Percentiles rank a stretch among this genome's conserved stretches.
Conservation (phyloP, 2,113 vertebrate species). For the Pygoscelis adeliae region DNA sequence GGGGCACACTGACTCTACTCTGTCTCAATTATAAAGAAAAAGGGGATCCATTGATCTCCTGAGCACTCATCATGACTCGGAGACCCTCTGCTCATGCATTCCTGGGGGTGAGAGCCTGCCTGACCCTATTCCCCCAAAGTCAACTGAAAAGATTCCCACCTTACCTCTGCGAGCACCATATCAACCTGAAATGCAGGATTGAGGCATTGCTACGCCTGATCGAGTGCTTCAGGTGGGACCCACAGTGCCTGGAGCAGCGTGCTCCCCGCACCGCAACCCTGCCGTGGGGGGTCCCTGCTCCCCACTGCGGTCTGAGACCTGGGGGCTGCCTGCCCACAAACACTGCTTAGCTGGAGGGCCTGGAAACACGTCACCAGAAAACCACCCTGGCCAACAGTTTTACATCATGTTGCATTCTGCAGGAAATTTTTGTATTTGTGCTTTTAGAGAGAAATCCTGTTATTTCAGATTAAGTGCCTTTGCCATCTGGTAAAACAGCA, state of each 20-base stretch:
- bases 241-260: neutral
- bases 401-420: neutral
- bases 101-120: neutral
- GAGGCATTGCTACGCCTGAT: neutral
- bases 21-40: neutral
- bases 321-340: neutral
- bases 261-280: fast-evolving
- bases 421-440: neutral
- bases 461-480: neutral
- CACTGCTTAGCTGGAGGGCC: neutral
- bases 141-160: neutral
- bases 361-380: neutral
- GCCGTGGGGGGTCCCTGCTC: fast-evolving
- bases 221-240: neutral
- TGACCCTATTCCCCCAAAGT: neutral
- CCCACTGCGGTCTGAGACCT: fast-evolving
- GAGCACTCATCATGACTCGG: neutral
- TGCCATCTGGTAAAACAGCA: neutral
- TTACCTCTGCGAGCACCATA: neutral
- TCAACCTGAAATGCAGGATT: neutral
- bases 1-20: neutral
- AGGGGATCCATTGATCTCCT: neutral
- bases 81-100: neutral
- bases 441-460: neutral
- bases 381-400: neutral